Evolutionary conservation across 2,888 invertebrate genomes (phyloP), one percentile per base, ranked within the genome.

Genomic region (Sipha maydis): DNA sequence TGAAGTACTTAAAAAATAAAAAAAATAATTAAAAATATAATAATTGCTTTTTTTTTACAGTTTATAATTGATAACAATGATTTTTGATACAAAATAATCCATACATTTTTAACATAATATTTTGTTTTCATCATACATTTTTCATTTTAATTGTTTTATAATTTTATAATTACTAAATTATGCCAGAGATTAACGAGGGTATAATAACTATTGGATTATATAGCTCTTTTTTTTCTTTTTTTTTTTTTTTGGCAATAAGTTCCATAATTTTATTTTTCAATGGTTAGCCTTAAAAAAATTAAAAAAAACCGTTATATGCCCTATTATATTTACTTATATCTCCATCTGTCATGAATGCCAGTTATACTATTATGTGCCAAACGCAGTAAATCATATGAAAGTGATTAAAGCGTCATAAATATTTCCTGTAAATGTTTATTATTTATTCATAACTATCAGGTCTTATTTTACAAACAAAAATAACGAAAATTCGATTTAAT

Each of bases 131-230:
- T 38, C 79, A 17, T 25, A 80, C 9, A 61, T 80, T 61, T 80
- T 80, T 61, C 8, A 61, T 80, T 34, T 4, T 38, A 17, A 67
- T 48, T 48, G 48, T 48, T 48, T 48, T 61, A 61, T 7, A 25
- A 25, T 80, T 69, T 80, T 80, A 31, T 80, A n/a, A 83, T 83
- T 71, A 69, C 69, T 48, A 48, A 67, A 83, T 71, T 14, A 48
- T 54, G 71, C 25, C 48, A 31, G 71, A 71, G 28, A 69, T 48
- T 83, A 71, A 83, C 48, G 69, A 71, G 69, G 21, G 34, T 48
- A 31, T 48, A 48, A 71, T 83, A 71, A 83, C 71, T 83, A 83
- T 83, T 71, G 69, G 28, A 71, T 41, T 41, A 67, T 80, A 67
- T 25, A 34, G 21, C 28, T 38, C 41, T 41, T 41, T 11, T 41